phyloP scores from a whole-genome alignment of 53 echinoderm and acorn worm species.

The Apostichopus leukothele region DNA sequence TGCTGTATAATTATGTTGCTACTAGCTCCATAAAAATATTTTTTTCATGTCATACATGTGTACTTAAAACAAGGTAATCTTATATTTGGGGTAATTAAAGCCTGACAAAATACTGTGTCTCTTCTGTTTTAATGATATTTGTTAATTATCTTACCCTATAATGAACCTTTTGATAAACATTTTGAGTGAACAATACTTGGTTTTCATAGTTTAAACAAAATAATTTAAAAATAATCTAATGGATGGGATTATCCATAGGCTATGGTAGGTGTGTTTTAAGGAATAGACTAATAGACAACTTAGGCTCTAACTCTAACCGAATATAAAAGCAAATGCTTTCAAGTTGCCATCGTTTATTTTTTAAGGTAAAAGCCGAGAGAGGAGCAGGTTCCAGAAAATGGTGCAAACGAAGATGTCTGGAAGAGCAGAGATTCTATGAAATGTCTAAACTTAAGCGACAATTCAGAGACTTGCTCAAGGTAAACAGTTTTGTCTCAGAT shows the following conservation, averaged over 20 bases:
- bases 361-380: constrained; percentile 82
- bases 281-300: not conserved
- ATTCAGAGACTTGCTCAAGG: constrained; percentile 86
- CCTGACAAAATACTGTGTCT: too few relatives aligned
- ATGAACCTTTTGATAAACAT: too few relatives aligned
- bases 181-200: too few relatives aligned
- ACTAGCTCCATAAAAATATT: too few relatives aligned
- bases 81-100: too few relatives aligned
- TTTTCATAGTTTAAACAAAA: too few relatives aligned
- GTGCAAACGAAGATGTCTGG: constrained; percentile 89
- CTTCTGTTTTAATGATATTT: too few relatives aligned
- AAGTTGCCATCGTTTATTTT: not conserved
- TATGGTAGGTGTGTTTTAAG: not conserved
- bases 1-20: too few relatives aligned
- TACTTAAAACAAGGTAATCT: too few relatives aligned
- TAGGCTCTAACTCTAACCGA: not conserved
- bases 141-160: too few relatives aligned
- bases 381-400: constrained; percentile 81
- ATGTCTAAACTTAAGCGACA: constrained; percentile 96
- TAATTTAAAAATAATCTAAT: too few relatives aligned
- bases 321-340: not conserved
- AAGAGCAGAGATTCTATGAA: constrained; percentile 98
- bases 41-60: too few relatives aligned
- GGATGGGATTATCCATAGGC: not conserved
- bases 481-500: constrained; percentile 30